Evolutionary conservation across 2,888 invertebrate species (phyloP), one percentile per base, ranked within the genome.

Genomic region (Drosophila subsilvestris): DNA sequence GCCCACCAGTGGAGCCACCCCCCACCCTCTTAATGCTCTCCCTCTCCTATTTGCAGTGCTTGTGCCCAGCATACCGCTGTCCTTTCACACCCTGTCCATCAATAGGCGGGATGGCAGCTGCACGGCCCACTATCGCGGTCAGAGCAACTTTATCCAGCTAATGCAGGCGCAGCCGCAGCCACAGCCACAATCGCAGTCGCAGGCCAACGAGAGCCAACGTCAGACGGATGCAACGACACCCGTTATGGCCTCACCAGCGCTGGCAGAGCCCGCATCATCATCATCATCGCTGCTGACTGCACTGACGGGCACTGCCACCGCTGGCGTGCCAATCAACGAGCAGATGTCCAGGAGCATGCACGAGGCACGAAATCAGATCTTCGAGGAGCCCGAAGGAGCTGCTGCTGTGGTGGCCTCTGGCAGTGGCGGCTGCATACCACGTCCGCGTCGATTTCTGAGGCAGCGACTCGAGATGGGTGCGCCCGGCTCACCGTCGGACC

Each of bases 41-140:
- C 9, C 10, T 7, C 20, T 12, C 9, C 6, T n/a, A n/a, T n/a
- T 93, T 93, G 6, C 91, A 97, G 97, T 97, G 78, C 93, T 98
- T 62, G 94, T 97, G 49, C 98, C 98, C 3, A 96, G 96, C 87
- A 95, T 95, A 69, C 95, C 96, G 49, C 94, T 96, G 78, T 94
- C 95, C 17, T 97, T 98, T 91, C 96, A 96, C 92, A 96, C 97
- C 89, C 93, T 98, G 53, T 96, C 97, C 20, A 98, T 98, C 78
- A 98, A 96, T 91, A 97, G 97, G 89, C 93, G 94, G 44, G 98
- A 98, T 90, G 98, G 98, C 17, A 95, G 95, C 74, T 98, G 98
- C 91, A 95, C 95, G 67, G 95, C 97, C 14, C 98, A 97, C 93
- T 96, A 96, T 9, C 93, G 94, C 17, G 97, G 97, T 83, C 98